These are phyloP conservation scores for Heliconius erato DNA, from an alignment of 2,888 invertebrate genomes.

Conservation along the genomic window DNA sequence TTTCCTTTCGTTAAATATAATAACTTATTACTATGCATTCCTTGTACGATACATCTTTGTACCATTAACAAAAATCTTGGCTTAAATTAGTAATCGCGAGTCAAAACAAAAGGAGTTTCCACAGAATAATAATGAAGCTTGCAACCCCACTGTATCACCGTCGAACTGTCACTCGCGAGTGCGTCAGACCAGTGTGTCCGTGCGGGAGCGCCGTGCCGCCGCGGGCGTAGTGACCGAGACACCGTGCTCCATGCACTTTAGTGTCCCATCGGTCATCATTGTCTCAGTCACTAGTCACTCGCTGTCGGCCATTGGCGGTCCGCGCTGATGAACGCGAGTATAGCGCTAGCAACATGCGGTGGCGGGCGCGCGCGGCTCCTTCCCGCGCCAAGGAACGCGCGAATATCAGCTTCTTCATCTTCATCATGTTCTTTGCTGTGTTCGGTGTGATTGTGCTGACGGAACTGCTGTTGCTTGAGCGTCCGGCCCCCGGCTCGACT, in stretches of 20 bases:
- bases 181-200: slow-evolving; percentile 57
- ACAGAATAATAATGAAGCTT: slow-evolving; percentile 30
- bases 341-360: slow-evolving; percentile 75
- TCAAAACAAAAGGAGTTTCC: slow-evolving; percentile 39
- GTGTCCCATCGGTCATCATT: slow-evolving; percentile 45
- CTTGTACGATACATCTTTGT: too few relatives aligned
- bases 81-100: slow-evolving; percentile 20
- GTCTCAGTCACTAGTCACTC: slow-evolving; percentile 60
- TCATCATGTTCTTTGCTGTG: slow-evolving; percentile 95
- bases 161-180: slow-evolving; percentile 53
- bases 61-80: too few relatives aligned
- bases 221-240: slow-evolving; percentile 63
- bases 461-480: slow-evolving; percentile 89
- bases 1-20: not conserved
- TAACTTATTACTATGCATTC: too few relatives aligned
- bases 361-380: slow-evolving; percentile 80
- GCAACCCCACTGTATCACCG: slow-evolving; percentile 53
- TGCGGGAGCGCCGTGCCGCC: slow-evolving; percentile 66
- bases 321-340: slow-evolving; percentile 68
- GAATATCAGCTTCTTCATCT: slow-evolving; percentile 95
- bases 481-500: slow-evolving; percentile 80
- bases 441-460: slow-evolving; percentile 95
- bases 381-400: slow-evolving; percentile 91
- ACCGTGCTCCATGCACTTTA: slow-evolving; percentile 32
- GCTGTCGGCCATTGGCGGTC: slow-evolving; percentile 59